Base-by-base conservation (phyloP, 2,113 vertebrate species). In the Perca flavescens region DNA sequence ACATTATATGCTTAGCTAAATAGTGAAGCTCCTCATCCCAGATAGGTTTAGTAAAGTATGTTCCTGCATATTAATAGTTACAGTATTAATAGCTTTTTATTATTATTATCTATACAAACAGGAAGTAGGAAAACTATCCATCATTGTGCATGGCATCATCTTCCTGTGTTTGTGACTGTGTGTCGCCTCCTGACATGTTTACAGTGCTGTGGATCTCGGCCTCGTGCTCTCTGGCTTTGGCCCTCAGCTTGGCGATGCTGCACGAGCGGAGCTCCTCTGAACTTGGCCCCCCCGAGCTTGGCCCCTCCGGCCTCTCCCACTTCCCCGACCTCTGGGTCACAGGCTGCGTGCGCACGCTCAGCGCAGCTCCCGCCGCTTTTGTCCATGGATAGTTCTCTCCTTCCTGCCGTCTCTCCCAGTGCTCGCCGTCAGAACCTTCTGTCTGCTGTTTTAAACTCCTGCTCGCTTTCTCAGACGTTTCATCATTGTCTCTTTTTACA, bases 191-290 rank as follows among this genome's bases (percentile, higher is more conserved):
- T 61, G 87, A 86, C 85, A 91, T 83, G 86, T 70, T 87, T 56
- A 90, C 88, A 3, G 87, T 88, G 86, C 90, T 79, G 65, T 96
- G 92, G 82, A 96, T 95, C 92, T 93, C 96, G 1, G 96, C 95
- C 77, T 94, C 88, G 19, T 96, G 95, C 87, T 96, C 94, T 82
- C 94, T 90, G 84, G 96, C 96, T 92, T 96, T 96, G 66, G 95
- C 96, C 65, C 95, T 87, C 49, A 96, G 93, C 52, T 92, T 92
- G 66, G 95, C 95, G 28, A 96, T 97, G 89, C 96, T 96, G 86
- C 92, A 94, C 65, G 88, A 95, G 22, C 95, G 95, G 12, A 95
- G 89, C 71, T 94, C 91, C 53, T 96, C 94, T 16, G 94, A 83
- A 68, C 91, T 93, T 58, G 74, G 79, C 65, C 81, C 79, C 83